These are phyloP conservation scores for Calonectris borealis DNA, from an alignment of 2,113 vertebrate species.

Conservation along the genomic window DNA sequence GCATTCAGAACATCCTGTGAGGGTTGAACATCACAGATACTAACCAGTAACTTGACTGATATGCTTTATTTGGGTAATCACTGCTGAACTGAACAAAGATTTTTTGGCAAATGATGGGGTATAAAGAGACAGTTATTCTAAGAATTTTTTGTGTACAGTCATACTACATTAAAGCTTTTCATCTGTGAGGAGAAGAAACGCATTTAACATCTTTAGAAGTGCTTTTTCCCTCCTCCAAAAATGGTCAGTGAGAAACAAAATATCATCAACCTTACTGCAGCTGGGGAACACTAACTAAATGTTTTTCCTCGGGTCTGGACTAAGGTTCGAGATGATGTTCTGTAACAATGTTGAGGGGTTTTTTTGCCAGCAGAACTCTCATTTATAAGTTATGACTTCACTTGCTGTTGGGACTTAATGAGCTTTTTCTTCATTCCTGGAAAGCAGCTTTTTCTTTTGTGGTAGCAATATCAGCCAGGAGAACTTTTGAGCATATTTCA, in stretches of 20 bases:
- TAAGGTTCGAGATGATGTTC: not conserved
- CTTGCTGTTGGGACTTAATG: not conserved
- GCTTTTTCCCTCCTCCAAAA: not conserved
- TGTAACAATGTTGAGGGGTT: rapidly evolving
- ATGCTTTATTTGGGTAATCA: not conserved
- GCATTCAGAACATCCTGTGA: not conserved
- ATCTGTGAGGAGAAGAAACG: not conserved
- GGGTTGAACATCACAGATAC: not conserved
- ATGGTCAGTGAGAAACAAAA: not conserved
- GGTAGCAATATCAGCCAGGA: not conserved
- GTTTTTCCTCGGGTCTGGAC: not conserved
- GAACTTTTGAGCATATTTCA: not conserved
- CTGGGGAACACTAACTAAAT: not conserved
- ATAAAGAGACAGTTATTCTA: not conserved
- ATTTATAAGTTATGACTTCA: not conserved
- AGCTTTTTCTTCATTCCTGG: not conserved
- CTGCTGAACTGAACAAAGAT: not conserved
- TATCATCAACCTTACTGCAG: not conserved
- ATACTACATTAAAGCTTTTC: not conserved
- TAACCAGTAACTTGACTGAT: not conserved
- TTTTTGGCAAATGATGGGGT: not conserved
- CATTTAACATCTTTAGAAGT: not conserved
- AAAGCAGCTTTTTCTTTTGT: not conserved
- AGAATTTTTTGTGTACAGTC: not conserved
- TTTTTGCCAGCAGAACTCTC: not conserved